A percentile compares a stretch with the other conserved stretches of the same genome.
These are phyloP conservation scores for Caracal caracal DNA, from an alignment of 2,113 vertebrate species.

Conservation along the genomic window DNA sequence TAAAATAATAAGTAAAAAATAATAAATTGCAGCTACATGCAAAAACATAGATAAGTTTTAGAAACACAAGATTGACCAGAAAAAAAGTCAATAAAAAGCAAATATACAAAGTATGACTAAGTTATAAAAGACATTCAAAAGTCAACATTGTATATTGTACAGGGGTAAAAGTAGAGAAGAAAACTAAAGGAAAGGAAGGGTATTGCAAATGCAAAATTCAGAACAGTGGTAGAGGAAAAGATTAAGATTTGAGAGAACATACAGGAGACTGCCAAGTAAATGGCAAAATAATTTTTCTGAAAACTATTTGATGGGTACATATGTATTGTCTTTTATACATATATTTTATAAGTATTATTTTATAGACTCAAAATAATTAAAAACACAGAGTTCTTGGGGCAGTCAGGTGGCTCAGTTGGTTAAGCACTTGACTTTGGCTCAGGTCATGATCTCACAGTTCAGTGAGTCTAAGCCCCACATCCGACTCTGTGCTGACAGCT, in stretches of 20 bases:
- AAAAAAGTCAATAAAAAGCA: background rate
- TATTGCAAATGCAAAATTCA: background rate
- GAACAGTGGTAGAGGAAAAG: background rate
- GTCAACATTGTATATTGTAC: background rate
- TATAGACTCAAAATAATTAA: background rate
- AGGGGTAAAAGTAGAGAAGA: background rate
- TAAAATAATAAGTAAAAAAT: background rate
- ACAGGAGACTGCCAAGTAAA: background rate
- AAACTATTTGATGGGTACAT: background rate
- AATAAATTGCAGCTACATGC: background rate
- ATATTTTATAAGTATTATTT: conserved; percentile 29
- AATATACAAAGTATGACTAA: background rate
- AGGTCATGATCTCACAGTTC: no score
- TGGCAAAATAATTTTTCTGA: background rate
- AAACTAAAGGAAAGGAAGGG: background rate
- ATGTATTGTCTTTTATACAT: background rate
- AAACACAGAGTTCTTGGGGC: background rate
- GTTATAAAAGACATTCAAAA: background rate
- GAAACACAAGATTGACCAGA: background rate
- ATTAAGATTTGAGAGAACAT: background rate
- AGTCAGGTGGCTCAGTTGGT: no score
- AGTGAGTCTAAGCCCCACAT: no score
- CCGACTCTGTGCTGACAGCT: no score
- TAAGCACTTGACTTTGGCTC: no score
- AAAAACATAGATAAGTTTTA: background rate